Evolutionary conservation across 1,140 invertebrate genomes (phyloP).

Genomic region (Homarus americanus): DNA sequence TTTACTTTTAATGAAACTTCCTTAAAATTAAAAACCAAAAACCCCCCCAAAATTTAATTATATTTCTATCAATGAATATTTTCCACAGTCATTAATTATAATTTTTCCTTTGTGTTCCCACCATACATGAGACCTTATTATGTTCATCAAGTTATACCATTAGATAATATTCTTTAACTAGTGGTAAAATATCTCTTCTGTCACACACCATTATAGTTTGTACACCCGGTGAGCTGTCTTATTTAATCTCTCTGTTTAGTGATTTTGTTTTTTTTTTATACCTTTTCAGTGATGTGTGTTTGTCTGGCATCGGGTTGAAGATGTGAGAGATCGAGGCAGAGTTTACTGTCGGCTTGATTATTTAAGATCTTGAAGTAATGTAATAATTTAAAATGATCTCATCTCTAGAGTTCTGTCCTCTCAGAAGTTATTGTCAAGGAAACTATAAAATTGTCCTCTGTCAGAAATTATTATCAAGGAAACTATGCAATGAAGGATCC

Average conservation of each 20-base stretch:
- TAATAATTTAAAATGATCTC: too few species aligned
- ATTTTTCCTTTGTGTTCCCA: too few species aligned
- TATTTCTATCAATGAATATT: too few species aligned
- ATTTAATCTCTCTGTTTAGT: not conserved
- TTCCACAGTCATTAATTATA: too few species aligned
- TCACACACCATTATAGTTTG: not conserved
- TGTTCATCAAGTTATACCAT: too few species aligned
- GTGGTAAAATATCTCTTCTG: not conserved
- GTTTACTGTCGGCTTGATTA: not conserved
- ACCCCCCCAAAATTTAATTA: too few species aligned
- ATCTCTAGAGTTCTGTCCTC: not conserved
- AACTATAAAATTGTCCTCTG: too few species aligned
- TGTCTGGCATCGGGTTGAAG: conserved; percentile 1
- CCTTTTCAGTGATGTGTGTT: conserved; percentile 16
- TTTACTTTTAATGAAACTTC: too few species aligned
- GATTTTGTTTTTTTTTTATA: conserved; percentile 9
- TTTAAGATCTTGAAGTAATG: not conserved
- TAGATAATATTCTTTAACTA: not conserved
- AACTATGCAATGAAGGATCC: too few species aligned
- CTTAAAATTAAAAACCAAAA: too few species aligned
- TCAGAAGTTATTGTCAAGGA: not conserved
- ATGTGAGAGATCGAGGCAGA: not conserved
- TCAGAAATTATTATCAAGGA: too few species aligned
- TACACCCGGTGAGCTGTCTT: not conserved
- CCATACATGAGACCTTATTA: not conserved